These are phyloP conservation scores for Oxycera nigricornis DNA, from an alignment of 2,888 invertebrate genomes.

Conservation along the genomic window DNA sequence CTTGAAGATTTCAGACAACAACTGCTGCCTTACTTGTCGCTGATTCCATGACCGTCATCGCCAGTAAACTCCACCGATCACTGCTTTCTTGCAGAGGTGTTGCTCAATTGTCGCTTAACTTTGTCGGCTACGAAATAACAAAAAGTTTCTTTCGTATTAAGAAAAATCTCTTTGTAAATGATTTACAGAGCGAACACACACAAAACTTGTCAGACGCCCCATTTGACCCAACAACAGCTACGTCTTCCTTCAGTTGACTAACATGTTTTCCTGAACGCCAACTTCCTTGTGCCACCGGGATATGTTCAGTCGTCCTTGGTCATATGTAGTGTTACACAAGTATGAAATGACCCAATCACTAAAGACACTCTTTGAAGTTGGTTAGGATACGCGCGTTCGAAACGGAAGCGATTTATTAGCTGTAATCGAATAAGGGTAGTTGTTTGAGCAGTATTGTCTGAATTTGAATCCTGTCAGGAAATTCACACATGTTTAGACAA, in stretches of 20 bases:
- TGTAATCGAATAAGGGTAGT: no score
- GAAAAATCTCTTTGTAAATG: conserved; percentile 48
- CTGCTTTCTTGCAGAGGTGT: background rate
- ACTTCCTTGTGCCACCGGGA: background rate
- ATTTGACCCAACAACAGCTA: conserved; percentile 36
- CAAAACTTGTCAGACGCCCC: conserved; percentile 47
- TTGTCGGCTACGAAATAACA: conserved; percentile 39
- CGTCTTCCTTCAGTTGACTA: background rate
- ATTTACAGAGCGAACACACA: conserved; percentile 46
- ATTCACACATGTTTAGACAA: no score
- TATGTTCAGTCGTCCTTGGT: background rate
- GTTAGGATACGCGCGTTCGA: background rate
- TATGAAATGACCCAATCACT: background rate
- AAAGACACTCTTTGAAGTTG: background rate
- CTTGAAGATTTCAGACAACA: conserved; percentile 15
- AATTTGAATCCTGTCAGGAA: no score
- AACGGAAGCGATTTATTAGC: background rate
- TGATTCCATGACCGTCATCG: background rate
- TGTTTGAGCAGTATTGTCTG: no score
- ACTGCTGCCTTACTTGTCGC: background rate
- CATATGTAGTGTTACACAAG: background rate
- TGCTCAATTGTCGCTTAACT: conserved; percentile 1
- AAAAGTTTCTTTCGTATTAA: conserved; percentile 40
- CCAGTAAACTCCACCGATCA: background rate
- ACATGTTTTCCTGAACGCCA: background rate